Evolutionary conservation across 2,888 invertebrate species (phyloP), one percentile per base, ranked within the genome.

Genomic region (Microctonus hyperodae): DNA sequence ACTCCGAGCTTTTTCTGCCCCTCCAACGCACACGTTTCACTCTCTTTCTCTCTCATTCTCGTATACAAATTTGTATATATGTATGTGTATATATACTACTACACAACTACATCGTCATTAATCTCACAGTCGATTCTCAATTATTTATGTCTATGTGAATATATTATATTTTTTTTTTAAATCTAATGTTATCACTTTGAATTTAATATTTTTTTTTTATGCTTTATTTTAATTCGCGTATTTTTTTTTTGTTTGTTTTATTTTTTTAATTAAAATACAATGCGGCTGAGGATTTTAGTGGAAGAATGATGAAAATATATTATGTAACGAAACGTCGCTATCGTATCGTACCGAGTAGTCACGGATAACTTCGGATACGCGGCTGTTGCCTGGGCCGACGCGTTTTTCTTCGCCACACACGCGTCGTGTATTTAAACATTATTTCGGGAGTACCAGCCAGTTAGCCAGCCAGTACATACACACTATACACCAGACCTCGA

Each of bases 391-490:
- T 69, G 71, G 71, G 72, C 65, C 62, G 69, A 59, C 65, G 60
- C 63, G 35, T 51, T 68, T 60, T 64, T 51, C 40, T 58, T 61
- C 72, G 68, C 48, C 35, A 22, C 35, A 33, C 40, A 51, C 67
- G 40, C 67, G 44, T 44, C 67, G 44, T 44, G 62, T 58, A 63
- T 65, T 62, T 71, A 68, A 78, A 77, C 78, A 79, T 79, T 79
- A 79, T 79, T 79, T 79, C 77, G 79, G 79, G 79, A 79, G 78
- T 76, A 78, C 77, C 75, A 78, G 79, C 78, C 73, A 73, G 73
- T 72, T 72, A 72, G 73, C 33, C 40, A 37, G 37, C 37, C 25
- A 22, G 28, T 40, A 25, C 44, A n/a, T n/a, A n/a, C n/a, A n/a
- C n/a, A 40, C 11, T 56, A 23, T 44, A 20, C 67, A 62, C 37